phyloP scores from a whole-genome alignment of 2,797 vertebrate species.

The Presbytis comata region DNA sequence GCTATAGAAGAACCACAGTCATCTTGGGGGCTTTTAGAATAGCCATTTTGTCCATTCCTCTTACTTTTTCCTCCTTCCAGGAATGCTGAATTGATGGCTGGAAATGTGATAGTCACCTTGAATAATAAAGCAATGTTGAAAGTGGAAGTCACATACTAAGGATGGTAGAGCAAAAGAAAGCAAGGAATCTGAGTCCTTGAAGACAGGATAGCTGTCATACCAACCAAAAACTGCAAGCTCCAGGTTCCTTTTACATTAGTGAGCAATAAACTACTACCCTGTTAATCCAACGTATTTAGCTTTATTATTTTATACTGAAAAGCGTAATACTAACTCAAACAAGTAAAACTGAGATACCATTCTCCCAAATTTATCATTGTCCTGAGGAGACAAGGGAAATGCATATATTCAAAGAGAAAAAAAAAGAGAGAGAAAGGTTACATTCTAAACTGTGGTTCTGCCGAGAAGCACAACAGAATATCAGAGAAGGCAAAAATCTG shows the following conservation, averaged over 20 bases:
- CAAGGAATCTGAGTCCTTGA: background rate
- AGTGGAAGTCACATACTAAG: background rate
- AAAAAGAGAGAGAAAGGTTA: no score
- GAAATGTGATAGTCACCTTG: background rate
- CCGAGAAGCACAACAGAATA: background rate
- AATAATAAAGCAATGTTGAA: background rate
- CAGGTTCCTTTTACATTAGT: background rate
- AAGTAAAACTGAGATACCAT: background rate
- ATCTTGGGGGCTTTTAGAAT: background rate
- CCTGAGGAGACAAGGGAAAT: background rate
- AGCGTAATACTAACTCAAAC: background rate
- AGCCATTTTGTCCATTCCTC: background rate
- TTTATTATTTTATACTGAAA: background rate
- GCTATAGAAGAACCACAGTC: background rate
- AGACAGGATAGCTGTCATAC: background rate
- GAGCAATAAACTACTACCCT: background rate
- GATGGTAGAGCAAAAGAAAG: background rate
- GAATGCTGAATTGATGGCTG: background rate
- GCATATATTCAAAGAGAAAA: background rate
- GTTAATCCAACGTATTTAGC: background rate
- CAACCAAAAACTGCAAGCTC: background rate
- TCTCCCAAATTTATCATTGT: background rate
- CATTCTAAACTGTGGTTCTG: background rate
- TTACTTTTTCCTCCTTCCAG: background rate
- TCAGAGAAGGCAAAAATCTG: background rate